phyloP scores from a whole-genome alignment of 2,888 invertebrate genomes.

The Melipona bicolor region DNA sequence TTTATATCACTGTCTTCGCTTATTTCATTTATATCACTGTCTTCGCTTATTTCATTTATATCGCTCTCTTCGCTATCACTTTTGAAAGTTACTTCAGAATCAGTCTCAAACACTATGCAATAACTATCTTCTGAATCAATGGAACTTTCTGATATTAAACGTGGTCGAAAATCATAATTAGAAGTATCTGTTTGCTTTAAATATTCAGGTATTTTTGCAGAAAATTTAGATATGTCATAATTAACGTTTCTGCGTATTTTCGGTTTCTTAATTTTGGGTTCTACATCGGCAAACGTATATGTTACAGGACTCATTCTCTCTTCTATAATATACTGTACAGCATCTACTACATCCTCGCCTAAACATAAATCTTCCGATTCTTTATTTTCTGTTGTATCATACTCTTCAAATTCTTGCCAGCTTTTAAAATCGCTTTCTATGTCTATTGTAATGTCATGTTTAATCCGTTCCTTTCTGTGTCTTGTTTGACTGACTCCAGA shows the following conservation, averaged over 20 bases:
- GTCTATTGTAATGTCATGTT: constrained; percentile 69
- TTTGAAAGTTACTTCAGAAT: constrained; percentile 65
- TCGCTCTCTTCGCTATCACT: constrained; percentile 52
- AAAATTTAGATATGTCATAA: constrained; percentile 38
- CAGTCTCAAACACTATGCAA: constrained; percentile 76
- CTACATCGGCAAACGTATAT: constrained; percentile 64
- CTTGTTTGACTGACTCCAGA: constrained; percentile 78
- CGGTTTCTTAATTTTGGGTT: constrained; percentile 56
- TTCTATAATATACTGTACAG: neutral
- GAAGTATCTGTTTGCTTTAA: constrained; percentile 15
- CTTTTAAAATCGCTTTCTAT: constrained; percentile 69
- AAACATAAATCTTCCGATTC: constrained; percentile 31
- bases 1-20: constrained; percentile 45
- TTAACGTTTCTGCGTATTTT: constrained; percentile 27
- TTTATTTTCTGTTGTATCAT: constrained; percentile 6
- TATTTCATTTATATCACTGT: constrained; percentile 30
- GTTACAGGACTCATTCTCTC: constrained; percentile 14
- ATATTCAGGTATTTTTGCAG: constrained; percentile 63
- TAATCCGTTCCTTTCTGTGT: constrained; percentile 74
- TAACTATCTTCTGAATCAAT: constrained; percentile 80
- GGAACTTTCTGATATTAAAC: constrained; percentile 76
- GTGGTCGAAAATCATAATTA: constrained; percentile 52
- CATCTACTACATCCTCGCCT: constrained; percentile 45
- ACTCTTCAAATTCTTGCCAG: constrained; percentile 66
- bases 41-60: constrained; percentile 41